Evolutionary conservation across 2,888 invertebrate genomes (phyloP).

Genomic region (Onthophagus sagittarius): DNA sequence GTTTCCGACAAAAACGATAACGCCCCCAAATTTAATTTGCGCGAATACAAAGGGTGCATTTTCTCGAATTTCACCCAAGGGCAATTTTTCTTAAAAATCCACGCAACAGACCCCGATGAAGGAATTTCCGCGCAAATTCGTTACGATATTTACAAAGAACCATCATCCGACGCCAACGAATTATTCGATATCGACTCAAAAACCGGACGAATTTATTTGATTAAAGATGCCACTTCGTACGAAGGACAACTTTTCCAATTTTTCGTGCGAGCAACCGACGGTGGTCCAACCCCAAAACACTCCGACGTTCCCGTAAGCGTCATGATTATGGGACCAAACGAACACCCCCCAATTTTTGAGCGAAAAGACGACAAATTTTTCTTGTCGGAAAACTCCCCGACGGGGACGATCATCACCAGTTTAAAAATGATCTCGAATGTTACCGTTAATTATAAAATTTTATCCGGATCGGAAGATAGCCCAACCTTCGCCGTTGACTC

Average conservation of each 20-base stretch:
- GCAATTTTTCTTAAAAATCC: constrained; percentile 55
- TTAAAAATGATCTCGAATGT: constrained; percentile 63
- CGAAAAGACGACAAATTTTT: constrained; percentile 73
- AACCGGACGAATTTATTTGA: constrained; percentile 70
- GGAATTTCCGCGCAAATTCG: constrained; percentile 66
- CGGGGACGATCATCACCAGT: constrained; percentile 66
- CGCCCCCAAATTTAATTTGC: constrained; percentile 69
- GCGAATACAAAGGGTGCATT: constrained; percentile 74
- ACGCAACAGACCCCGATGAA: constrained; percentile 75
- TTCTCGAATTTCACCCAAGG: constrained; percentile 57
- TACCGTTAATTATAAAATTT: constrained; percentile 59
- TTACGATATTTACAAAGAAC: constrained; percentile 74
- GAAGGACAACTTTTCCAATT: constrained; percentile 80
- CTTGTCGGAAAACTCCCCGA: constrained; percentile 71
- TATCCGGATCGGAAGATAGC: constrained; percentile 58
- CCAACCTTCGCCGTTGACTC: constrained; percentile 69
- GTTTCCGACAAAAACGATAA: constrained; percentile 84
- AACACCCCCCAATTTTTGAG: constrained; percentile 70
- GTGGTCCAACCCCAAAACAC: constrained; percentile 70
- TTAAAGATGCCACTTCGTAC: constrained; percentile 57
- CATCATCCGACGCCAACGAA: constrained; percentile 57
- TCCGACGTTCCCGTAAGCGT: constrained; percentile 80
- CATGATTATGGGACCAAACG: constrained; percentile 67
- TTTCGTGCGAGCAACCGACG: constrained; percentile 84
- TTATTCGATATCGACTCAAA: constrained; percentile 71